Conservation (phyloP, 2,888 invertebrate genomes). For the Amphipoea lucens region DNA sequence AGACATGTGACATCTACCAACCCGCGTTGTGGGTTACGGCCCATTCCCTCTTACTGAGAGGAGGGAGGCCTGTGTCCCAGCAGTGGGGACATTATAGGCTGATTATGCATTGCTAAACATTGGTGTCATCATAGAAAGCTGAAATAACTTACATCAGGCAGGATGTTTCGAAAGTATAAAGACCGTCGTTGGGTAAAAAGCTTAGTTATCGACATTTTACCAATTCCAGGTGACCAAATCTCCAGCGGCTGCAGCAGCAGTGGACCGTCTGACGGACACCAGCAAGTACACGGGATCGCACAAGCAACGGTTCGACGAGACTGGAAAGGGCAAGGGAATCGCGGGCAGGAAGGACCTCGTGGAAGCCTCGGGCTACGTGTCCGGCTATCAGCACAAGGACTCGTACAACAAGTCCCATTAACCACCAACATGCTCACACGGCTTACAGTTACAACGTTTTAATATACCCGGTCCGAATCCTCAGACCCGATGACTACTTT, state of each 20-base stretch:
- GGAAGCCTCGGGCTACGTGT: slow-evolving; percentile 94
- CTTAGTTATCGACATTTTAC: not conserved
- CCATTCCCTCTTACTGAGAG: too few species aligned
- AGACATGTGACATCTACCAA: not conserved
- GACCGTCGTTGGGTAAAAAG: not conserved
- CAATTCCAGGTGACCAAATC: slow-evolving; percentile 83
- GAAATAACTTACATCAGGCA: not conserved
- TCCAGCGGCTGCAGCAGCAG: slow-evolving; percentile 89
- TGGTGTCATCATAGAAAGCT: not conserved
- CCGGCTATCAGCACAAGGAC: slow-evolving; percentile 96
- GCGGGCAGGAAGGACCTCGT: slow-evolving; percentile 94
- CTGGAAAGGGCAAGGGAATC: slow-evolving; percentile 96
- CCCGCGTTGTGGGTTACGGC: not conserved
- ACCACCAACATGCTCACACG: slow-evolving; percentile 55
- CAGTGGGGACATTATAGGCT: not conserved
- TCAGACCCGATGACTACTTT: slow-evolving; percentile 31
- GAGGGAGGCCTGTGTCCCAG: too few species aligned
- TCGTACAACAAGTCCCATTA: slow-evolving; percentile 92
- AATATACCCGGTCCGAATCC: slow-evolving; percentile 37
- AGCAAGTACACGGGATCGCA: slow-evolving; percentile 97
- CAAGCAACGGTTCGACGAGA: slow-evolving; percentile 95
- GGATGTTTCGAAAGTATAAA: not conserved
- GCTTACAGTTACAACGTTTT: slow-evolving; percentile 33
- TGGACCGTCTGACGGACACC: slow-evolving; percentile 95
- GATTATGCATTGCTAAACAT: not conserved